These are phyloP conservation scores for Psophia crepitans DNA, from an alignment of 2,113 vertebrate species.

Conservation along the genomic window DNA sequence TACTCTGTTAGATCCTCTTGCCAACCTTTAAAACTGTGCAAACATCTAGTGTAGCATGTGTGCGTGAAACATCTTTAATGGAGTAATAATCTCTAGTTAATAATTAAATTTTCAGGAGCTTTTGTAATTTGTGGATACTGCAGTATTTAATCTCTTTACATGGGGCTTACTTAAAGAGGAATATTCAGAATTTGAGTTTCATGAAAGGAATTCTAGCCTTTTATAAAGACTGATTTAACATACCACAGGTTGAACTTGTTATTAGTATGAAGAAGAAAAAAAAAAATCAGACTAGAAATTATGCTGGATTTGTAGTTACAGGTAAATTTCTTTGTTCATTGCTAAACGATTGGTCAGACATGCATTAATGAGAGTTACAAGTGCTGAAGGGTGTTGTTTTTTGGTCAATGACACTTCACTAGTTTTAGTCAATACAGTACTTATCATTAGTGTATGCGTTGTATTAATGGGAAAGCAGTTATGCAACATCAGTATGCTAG, in stretches of 20 bases:
- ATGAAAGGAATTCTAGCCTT: background rate
- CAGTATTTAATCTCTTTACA: background rate
- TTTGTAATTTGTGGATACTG: background rate
- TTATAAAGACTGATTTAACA: background rate
- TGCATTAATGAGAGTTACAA: background rate
- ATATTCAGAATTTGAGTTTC: background rate
- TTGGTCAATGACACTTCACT: background rate
- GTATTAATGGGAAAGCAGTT: background rate
- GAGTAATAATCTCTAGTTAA: slow-evolving; percentile 35
- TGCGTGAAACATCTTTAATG: background rate
- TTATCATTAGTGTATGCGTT: background rate
- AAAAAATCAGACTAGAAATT: background rate
- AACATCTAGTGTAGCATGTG: background rate
- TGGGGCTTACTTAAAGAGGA: background rate
- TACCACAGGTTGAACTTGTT: background rate
- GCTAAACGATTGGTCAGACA: background rate
- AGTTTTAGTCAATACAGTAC: background rate
- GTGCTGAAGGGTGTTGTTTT: background rate
- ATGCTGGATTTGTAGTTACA: background rate
- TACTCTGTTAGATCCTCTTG: background rate
- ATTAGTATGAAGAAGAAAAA: background rate
- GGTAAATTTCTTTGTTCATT: background rate
- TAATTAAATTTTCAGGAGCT: slow-evolving; percentile 8
- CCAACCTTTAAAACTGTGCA: background rate
- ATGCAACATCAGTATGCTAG: background rate